Base-by-base conservation (phyloP, 2,888 invertebrate genomes). In the Agrotis segetum region DNA sequence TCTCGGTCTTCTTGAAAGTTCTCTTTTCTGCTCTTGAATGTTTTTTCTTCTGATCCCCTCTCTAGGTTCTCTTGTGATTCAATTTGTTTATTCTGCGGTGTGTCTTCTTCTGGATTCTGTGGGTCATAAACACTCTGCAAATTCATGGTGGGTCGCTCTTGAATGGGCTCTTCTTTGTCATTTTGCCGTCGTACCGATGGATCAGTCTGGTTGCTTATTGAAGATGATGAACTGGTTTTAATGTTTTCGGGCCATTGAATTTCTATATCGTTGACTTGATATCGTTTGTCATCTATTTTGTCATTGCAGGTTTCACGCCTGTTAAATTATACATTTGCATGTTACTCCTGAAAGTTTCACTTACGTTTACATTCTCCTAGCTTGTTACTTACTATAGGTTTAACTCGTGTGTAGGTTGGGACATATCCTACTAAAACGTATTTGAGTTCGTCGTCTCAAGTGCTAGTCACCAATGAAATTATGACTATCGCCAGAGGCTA, bases 241-340 rank as follows among this genome's bases (percentile, higher is more conserved):
- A 29, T 11, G 7, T 61, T 24, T 24, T 70, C n/a, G 0, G 79
- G 68, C 82, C 82, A 82, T 29, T 52, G 17, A 9, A 79, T 69
- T 11, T 67, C 46, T 67, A 77, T 67, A 50, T 80, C 67, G 14
- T 44, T 46, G 9, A 77, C 61, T 70, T 70, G 44, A 55, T 74
- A 77, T 53, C 17, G 44, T 66, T 67, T 55, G n/a, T 68, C 47
- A 47, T 4, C 34, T 16, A 70, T 71, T 69, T 69, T 14, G 6
- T 65, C 16, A 52, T 80, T 82, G 29, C 82, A 82, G 6, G 17
- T 49, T 14, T 60, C 34, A 17, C 74, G 83, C n/a, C 79, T 73
- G 63, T 24, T 46, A 80, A 56, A 70, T 47, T 3, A 6, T 24
- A 24, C 24, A 24, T 47, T 60, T 55, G 13, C 21, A 40, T 24